Base-by-base conservation (phyloP, 2,113 vertebrate genomes). In the Eclectus roratus region DNA sequence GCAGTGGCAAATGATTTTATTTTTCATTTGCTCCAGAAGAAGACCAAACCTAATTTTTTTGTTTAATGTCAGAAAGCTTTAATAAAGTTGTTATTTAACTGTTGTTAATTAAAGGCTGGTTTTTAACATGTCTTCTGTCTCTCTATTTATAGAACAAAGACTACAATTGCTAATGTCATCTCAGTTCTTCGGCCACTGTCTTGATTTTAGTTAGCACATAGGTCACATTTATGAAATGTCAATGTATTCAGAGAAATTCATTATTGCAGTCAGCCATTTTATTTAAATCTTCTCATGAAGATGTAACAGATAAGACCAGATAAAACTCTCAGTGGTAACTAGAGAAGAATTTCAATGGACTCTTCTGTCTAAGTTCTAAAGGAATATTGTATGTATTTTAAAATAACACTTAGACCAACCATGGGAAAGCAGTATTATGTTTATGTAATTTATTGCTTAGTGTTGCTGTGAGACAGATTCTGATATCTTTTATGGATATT, bases 221-320 rank as follows among this genome's bases (percentile, higher is more conserved):
- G 88, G 93, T 96, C 82, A 86, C 60, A 88, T 85, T 90, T 90
- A 74, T 90, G 60, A 95, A 97, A 96, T 94, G 88, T 86, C 93
- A 96, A 31, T 93, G 72, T 91, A 88, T 96, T 89, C 91, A 77
- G 41, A 91, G 23, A 56, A 77, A 91, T 60, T 65, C 3, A 2
- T 84, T 95, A 85, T 69, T 97, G 79, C 70, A 83, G 10, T 55
- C 60, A 96, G 23, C 12, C 43, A 86, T 53, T 91, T 93, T 60
- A 85, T 87, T 96, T 82, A 93, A 77, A 91, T 95, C 78, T 83
- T 83, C 60, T 92, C 50, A 81, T 63, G 27, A 96, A 95, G 80
- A 66, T 70, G 19, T 49, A 93, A 71, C 18, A 80, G 72, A 49
- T 66, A 91, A 86, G 43, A 85, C 7, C 13, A 27, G 15, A 61